Base-by-base conservation (phyloP, 2,888 invertebrate species). In the Hyalella azteca region DNA sequence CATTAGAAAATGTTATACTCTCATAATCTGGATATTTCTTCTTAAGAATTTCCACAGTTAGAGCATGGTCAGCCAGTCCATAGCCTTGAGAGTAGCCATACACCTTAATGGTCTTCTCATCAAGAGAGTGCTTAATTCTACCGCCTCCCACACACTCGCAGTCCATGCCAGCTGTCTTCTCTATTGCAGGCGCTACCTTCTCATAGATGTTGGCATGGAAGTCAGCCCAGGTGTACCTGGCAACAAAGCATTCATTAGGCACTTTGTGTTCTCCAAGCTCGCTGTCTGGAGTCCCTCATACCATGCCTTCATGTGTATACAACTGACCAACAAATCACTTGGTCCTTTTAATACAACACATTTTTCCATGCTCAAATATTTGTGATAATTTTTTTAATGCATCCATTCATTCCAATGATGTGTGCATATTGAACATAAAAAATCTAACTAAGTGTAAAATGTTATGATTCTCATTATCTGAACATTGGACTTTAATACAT, bases 51-150 rank as follows among this genome's bases (percentile, higher is more conserved):
- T 91, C 91, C 3, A 93, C 95, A 1, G 95, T 89, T 41, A 93
- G 88, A 83, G 91, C 89, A 89, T 98, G 97, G 88, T 97, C 95
- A 0, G 97, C 97, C 88, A 93, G 93, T 1, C 97, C 97, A 87
- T 92, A 97, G 0, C 95, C 94, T 91, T 93, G 92, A 5, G 98
- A 98, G 88, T 97, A 96, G 36, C 98, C 98, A 88, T 95, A 98
- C 82, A 98, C 94, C 86, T 93, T 92, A 66, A 98, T 91, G 84
- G 91, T 92, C 87, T 95, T 96, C 73, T 91, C 90, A 9, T 90
- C 90, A 0, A 94, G 90, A 81, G 94, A 92, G 88, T 96, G 96
- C 48, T 93, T 91, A 86, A 98, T 97, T 86, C 97, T 91, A 19
- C 98, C 98, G 29, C 98, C 98, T 4, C 98, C 98, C 19, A 95